phyloP scores from a whole-genome alignment of 2,888 invertebrate species.

The Agriopis aurantiaria region DNA sequence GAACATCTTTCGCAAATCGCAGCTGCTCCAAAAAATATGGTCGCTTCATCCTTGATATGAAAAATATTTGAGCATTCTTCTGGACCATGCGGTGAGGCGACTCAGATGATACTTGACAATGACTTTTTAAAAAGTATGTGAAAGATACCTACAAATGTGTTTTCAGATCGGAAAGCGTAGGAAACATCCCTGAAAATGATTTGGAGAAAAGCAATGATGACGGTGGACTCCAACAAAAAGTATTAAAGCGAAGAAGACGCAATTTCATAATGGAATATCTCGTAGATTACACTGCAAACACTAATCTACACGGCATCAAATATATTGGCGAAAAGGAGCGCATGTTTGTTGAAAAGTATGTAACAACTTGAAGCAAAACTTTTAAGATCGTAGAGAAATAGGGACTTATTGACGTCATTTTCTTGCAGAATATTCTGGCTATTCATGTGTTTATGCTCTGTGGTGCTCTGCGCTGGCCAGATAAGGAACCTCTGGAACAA shows the following conservation, averaged over 20 bases:
- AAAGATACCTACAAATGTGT: background rate
- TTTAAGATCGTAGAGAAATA: background rate
- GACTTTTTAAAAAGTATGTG: too few relatives aligned
- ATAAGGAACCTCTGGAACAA: constrained; percentile 89
- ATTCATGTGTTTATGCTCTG: constrained; percentile 85
- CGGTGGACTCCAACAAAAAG: constrained; percentile 16
- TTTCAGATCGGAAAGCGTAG: constrained; percentile 57
- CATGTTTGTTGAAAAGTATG: constrained; percentile 85
- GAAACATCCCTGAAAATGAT: constrained; percentile 45
- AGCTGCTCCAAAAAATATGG: too few relatives aligned
- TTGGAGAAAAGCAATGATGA: constrained; percentile 46
- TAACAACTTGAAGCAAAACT: too few relatives aligned
- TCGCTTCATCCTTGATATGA: too few relatives aligned
- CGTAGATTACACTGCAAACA: constrained; percentile 87
- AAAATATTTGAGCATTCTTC: too few relatives aligned
- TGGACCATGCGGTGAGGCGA: too few relatives aligned
- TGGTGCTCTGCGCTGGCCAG: constrained; percentile 87
- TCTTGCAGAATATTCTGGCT: constrained; percentile 88
- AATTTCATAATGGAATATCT: constrained; percentile 80
- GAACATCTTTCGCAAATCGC: too few relatives aligned
- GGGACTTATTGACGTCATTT: constrained; percentile 66
- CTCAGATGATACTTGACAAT: too few relatives aligned
- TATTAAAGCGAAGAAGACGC: constrained; percentile 39
- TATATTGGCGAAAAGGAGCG: constrained; percentile 88
- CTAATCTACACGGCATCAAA: constrained; percentile 88